Evolutionary conservation across 1,140 invertebrate genomes (phyloP).

Genomic region (Drosophila eugracilis): DNA sequence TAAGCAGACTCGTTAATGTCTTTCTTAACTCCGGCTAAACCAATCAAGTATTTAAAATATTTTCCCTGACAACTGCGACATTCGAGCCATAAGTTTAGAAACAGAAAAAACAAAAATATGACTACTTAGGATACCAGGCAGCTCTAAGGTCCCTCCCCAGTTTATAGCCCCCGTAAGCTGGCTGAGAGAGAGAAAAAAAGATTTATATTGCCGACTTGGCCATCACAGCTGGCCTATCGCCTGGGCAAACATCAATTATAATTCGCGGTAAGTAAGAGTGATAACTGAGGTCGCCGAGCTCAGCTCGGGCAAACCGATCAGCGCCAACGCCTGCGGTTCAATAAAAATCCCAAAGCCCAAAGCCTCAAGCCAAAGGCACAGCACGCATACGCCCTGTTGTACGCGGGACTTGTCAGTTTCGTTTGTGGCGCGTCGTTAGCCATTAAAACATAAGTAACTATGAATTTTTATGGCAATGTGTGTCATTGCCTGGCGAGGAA

Average conservation of each 20-base stretch:
- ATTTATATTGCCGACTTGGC: constrained; percentile 40
- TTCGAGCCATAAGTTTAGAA: constrained; percentile 23
- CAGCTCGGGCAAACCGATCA: constrained; percentile 21
- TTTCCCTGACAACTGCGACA: constrained; percentile 10
- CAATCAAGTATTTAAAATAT: constrained; percentile 28
- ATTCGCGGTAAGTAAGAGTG: constrained; percentile 81
- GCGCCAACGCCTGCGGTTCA: constrained; percentile 37
- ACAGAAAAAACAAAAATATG: constrained; percentile 1
- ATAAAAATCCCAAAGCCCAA: constrained; percentile 54
- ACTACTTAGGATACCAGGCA: neutral
- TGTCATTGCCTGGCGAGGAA: constrained; percentile 80
- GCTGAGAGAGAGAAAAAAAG: neutral
- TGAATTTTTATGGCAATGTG: constrained; percentile 75
- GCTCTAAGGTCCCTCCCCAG: constrained; percentile 2
- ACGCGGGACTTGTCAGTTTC: constrained; percentile 47
- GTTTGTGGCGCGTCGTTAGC: constrained; percentile 13
- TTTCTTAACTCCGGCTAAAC: neutral
- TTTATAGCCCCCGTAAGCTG: constrained; percentile 4
- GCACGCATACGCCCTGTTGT: constrained; percentile 74
- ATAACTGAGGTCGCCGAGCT: constrained; percentile 74
- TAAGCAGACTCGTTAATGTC: constrained; percentile 2
- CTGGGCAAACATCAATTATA: constrained; percentile 72
- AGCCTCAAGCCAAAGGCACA: constrained; percentile 22
- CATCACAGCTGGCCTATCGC: no score
- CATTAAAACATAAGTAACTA: constrained; percentile 60